These are phyloP conservation scores for Andricus grossulariae DNA, from an alignment of 1,140 invertebrate species.

Conservation along the genomic window DNA sequence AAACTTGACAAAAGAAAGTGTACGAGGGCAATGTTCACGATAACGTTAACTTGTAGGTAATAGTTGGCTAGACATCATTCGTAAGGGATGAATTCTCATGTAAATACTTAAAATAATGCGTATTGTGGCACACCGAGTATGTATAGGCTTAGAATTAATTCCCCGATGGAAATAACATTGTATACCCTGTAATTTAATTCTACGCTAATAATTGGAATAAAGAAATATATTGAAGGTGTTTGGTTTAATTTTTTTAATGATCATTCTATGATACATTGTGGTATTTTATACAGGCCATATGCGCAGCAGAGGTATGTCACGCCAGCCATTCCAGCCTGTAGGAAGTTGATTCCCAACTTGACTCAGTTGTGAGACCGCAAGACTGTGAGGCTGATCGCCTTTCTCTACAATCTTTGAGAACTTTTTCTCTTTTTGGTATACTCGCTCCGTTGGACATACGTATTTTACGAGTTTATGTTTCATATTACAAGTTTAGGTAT, in stretches of 20 bases:
- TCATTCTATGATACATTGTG: too few relatives aligned
- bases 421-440: too few relatives aligned
- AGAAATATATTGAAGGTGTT: slow-evolving; percentile 56
- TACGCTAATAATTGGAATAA: slow-evolving; percentile 66
- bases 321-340: too few relatives aligned
- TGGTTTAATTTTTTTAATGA: background rate
- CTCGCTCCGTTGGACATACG: too few relatives aligned
- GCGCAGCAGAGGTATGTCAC: too few relatives aligned
- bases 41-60: slow-evolving; percentile 18
- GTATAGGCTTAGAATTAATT: slow-evolving; percentile 64
- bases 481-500: too few relatives aligned
- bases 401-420: too few relatives aligned
- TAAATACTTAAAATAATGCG: slow-evolving; percentile 61
- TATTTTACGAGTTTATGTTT: too few relatives aligned
- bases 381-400: too few relatives aligned
- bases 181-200: slow-evolving; percentile 71
- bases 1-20: background rate
- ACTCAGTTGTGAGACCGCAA: too few relatives aligned
- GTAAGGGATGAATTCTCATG: slow-evolving; percentile 58
- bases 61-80: slow-evolving; percentile 17
- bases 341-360: too few relatives aligned
- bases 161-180: slow-evolving; percentile 57
- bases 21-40: slow-evolving; percentile 28
- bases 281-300: too few relatives aligned
- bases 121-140: slow-evolving; percentile 57